Base-by-base conservation (phyloP, 2,113 vertebrate genomes). In the Festucalex cinctus region DNA sequence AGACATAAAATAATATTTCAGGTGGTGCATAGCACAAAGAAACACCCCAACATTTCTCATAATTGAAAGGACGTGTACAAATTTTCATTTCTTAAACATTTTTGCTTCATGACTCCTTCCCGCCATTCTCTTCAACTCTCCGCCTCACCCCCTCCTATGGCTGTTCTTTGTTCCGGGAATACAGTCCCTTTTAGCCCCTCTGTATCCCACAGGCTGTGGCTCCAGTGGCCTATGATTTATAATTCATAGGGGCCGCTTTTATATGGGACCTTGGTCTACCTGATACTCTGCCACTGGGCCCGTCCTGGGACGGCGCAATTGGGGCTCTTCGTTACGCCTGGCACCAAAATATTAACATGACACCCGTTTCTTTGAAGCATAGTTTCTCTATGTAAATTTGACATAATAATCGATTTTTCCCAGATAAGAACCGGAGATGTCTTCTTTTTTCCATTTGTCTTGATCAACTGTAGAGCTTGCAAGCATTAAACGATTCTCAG, bases 161-260 rank as follows among this genome's bases (percentile, higher is more conserved):
- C 68, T 82, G 78, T 90, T 87, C 88, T 93, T 92, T 92, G 91
- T 93, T 93, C 91, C 91, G 83, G 91, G 92, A 93, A 93, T 86
- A 90, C 65, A 73, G 86, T 86, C 89, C 87, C 80, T 86, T 82
- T 90, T 86, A 82, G 85, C 86, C 89, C 78, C 75, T 80, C 83
- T 80, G 83, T 75, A 88, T 92, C 91, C 91, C 92, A 92, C 83
- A 90, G 89, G 91, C 92, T 79, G 84, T 92, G 91, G 88, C 92
- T 92, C 89, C 89, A 81, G 86, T 92, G 91, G 90, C 92, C 91
- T 92, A 90, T 92, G 87, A 93, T 93, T 93, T 93, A 93, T 93
- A 92, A 93, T 93, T 93, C 92, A 92, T 92, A 92, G 90, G 80
- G 92, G 92, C 88, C 90, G 89, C 92, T 93, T 92, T 92, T 92